These are phyloP conservation scores for Dolomedes plantarius DNA, from an alignment of 2,888 invertebrate species.

Conservation along the genomic window DNA sequence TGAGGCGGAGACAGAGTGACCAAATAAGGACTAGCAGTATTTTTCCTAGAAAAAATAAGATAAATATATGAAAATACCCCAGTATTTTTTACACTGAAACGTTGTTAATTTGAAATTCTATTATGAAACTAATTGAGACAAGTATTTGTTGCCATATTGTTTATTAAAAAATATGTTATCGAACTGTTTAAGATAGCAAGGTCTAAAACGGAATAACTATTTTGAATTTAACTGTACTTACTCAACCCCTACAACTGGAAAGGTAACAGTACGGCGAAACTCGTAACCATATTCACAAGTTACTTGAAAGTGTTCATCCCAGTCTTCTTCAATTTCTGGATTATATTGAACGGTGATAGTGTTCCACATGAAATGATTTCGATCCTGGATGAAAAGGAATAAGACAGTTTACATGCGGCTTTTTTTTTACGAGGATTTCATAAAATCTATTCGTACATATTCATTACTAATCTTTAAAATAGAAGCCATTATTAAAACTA, in stretches of 20 bases:
- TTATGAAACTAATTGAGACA: too few relatives aligned
- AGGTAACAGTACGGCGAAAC: conserved; percentile 97
- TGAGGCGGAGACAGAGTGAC: conserved; percentile 95
- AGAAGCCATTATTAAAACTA: too few relatives aligned
- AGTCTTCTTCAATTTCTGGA: conserved; percentile 92
- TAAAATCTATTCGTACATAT: too few relatives aligned
- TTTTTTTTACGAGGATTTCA: too few relatives aligned
- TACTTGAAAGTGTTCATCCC: conserved; percentile 96
- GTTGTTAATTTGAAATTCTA: too few relatives aligned
- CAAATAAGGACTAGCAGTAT: conserved; percentile 94
- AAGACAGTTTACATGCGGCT: not conserved
- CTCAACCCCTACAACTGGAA: conserved; percentile 96
- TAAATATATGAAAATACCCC: too few relatives aligned
- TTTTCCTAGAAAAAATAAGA: conserved; percentile 76
- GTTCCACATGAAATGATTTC: conserved; percentile 91
- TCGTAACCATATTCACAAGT: conserved; percentile 97
- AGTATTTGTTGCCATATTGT: too few relatives aligned
- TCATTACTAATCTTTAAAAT: too few relatives aligned
- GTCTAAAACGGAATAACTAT: too few relatives aligned
- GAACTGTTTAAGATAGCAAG: too few relatives aligned
- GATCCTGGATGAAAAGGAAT: conserved; percentile 44
- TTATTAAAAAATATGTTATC: too few relatives aligned
- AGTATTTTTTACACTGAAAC: too few relatives aligned
- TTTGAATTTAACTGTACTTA: conserved; percentile 80
- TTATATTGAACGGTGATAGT: conserved; percentile 96